A percentile compares a stretch with the other conserved stretches of the same genome.
Evolutionary conservation across 2,797 vertebrate species (phyloP).

Genomic region (Pseudocheirus occidentalis): DNA sequence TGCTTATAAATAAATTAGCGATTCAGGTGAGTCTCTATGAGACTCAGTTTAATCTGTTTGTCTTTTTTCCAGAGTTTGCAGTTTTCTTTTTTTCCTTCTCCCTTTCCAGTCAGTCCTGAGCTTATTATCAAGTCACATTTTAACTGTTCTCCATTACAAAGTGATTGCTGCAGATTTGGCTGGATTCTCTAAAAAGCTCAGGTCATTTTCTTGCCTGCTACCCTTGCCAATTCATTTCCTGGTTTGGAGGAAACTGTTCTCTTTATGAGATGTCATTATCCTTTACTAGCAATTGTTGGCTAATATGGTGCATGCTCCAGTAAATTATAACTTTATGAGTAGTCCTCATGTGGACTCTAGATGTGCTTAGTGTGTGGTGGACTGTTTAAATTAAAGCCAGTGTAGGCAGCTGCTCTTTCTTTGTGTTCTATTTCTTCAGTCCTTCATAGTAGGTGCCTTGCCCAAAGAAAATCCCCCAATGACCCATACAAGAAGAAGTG

Average conservation of each 20-base stretch:
- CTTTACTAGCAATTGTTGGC: neutral
- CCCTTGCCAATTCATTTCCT: conserved; percentile 26
- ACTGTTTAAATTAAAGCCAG: conserved; percentile 46
- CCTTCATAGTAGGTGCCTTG: conserved; percentile 20
- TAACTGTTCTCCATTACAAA: neutral
- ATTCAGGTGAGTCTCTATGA: neutral
- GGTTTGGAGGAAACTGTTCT: conserved; percentile 24
- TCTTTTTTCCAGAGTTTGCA: neutral
- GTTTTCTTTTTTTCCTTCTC: neutral
- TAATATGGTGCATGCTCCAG: neutral
- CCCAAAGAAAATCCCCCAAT: conserved; percentile 30
- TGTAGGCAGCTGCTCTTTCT: conserved; percentile 30
- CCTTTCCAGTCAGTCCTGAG: neutral
- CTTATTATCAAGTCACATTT: conserved; percentile 10
- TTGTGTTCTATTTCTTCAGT: conserved; percentile 28
- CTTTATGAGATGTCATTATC: neutral
- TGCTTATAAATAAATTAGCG: conserved; percentile 48
- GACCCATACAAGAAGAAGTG: rapidly evolving
- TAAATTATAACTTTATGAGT: neutral
- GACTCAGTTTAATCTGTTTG: neutral
- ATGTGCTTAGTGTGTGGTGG: neutral
- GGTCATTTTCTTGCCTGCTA: neutral
- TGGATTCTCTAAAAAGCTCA: conserved; percentile 32
- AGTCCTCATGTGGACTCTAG: neutral
- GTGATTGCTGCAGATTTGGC: neutral